phyloP scores from a whole-genome alignment of 1,140 invertebrate species.

The Caenorhabditis brenneri region DNA sequence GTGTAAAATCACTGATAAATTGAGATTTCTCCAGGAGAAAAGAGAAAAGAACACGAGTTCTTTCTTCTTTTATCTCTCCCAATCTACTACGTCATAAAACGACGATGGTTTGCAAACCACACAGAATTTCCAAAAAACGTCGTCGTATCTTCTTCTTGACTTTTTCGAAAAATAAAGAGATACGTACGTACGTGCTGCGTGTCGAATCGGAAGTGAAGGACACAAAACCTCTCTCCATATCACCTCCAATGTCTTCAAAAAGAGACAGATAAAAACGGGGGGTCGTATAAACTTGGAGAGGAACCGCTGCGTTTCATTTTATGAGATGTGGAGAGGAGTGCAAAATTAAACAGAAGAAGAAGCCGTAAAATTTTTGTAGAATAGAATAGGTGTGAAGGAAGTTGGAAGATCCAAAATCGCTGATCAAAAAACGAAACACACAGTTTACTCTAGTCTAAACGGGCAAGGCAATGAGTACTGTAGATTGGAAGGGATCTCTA shows the following conservation, averaged over 20 bases:
- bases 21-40: background rate
- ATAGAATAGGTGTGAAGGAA: background rate
- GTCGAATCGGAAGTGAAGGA: background rate
- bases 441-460: background rate
- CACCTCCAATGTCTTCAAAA: background rate
- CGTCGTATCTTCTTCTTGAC: background rate
- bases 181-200: too few relatives aligned
- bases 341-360: background rate
- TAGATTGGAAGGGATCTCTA: too few relatives aligned
- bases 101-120: background rate
- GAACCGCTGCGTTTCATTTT: background rate
- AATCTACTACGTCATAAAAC: background rate
- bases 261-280: background rate
- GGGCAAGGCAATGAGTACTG: too few relatives aligned
- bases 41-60: slow-evolving; percentile 17
- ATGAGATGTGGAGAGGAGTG: background rate
- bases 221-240: background rate
- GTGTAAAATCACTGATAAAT: too few relatives aligned
- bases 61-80: background rate
- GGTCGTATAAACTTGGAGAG: background rate
- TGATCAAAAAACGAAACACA: background rate
- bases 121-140: background rate
- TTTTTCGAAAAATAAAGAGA: too few relatives aligned
- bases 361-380: too few relatives aligned
- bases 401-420: background rate